Base-by-base conservation (phyloP, 1,140 invertebrate species). In the Tachypleus tridentatus region DNA sequence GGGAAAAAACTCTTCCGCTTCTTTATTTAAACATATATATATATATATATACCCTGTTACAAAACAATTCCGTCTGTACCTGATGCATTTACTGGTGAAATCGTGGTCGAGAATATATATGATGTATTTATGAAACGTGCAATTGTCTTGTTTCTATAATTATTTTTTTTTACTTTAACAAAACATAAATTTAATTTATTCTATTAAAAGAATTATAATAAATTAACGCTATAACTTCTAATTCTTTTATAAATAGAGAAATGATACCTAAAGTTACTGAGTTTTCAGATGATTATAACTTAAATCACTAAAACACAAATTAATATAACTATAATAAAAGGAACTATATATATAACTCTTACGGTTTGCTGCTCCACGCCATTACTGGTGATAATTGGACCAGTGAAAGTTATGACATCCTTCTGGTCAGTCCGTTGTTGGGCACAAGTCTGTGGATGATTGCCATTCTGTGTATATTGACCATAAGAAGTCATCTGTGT, bases 351-450 rank as follows among this genome's bases (percentile, higher is more conserved):
- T 54, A 54, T 62, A 29, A 62, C 53, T 3, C 58, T 56, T 54
- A 64, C 67, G 11, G 64, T 67, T 68, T 69, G 58, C 47, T 66
- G 70, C 64, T 70, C 60, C 61, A 62, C 73, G 67, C 58, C 72
- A 75, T 75, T 75, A 68, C 71, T 74, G 61, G 66, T 67, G 62
- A 70, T 71, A 51, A 67, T 29, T 51, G 66, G 66, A 58, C 64
- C 66, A 10, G 10, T 64, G 49, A 64, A 67, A 2, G 63, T 54
- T 10, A 63, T 48, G 7, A 11, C 29, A 49, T 67, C 66, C 49
- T 67, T 67, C n/a, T 48, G 51, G 8, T 54, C 11, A 49, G 50
- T 67, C 47, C 63, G 61, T 47, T 62, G 29, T 51, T 67, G 66
- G 57, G 64, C 51, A 57, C 60, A 29, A 53, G 62, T 8, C 62